Evolutionary conservation across 92 coral and sea anemone species (phyloP).

Genomic region (Phenganax subtilis): DNA sequence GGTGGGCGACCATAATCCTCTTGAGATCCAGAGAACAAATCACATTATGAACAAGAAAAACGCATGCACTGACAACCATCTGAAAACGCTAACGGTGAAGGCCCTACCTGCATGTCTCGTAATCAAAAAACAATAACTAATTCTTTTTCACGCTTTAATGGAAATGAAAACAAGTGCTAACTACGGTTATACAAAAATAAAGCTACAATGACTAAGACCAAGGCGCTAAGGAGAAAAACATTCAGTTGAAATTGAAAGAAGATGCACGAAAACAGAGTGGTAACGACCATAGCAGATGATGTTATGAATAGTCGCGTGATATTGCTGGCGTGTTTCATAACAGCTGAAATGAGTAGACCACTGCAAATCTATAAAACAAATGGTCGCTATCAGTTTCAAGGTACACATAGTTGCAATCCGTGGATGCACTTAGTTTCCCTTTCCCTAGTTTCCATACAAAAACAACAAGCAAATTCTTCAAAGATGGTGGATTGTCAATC

Average conservation of each 20-base stretch:
- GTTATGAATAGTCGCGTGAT: constrained; percentile 68
- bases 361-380: constrained; percentile 56
- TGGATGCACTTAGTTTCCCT: no score
- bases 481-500: no score
- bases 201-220: constrained; percentile 60
- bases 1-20: no score
- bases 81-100: no score
- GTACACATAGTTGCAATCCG: not conserved
- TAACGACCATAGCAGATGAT: constrained; percentile 81
- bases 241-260: constrained; percentile 69
- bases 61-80: no score
- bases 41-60: no score
- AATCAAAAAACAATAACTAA: no score
- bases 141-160: no score
- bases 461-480: not conserved
- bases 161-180: not conserved
- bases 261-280: constrained; percentile 60
- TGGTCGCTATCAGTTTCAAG: not conserved
- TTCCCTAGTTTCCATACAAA: not conserved
- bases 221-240: constrained; percentile 54
- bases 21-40: no score
- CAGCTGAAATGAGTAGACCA: constrained; percentile 79
- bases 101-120: no score
- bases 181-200: constrained; percentile 59
- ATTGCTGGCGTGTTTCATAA: constrained; percentile 89